Conservation (phyloP, 2,797 vertebrate genomes). For the Crenuchus spilurus region DNA sequence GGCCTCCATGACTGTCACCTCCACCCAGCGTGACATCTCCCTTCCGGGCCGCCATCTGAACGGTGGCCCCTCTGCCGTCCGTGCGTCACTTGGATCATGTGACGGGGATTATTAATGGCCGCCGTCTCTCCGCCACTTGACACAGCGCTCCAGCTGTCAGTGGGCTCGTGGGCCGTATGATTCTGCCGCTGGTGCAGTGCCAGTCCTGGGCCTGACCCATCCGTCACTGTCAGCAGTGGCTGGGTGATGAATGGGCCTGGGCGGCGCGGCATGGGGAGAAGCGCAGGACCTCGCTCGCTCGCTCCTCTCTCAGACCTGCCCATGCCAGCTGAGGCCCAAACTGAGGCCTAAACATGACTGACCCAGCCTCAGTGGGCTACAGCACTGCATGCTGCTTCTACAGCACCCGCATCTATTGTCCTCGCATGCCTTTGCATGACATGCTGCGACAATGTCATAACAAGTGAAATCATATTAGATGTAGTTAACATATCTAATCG, state of each 20-base stretch:
- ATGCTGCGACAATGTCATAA: neutral
- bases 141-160: conserved; percentile 99
- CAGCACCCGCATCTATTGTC: neutral
- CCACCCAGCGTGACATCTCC: conserved; percentile 87
- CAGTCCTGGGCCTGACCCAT: conserved; percentile 89
- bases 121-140: conserved; percentile 96
- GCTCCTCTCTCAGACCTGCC: conserved; percentile 67
- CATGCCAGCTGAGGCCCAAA: conserved; percentile 81
- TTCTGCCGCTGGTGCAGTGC: conserved; percentile 87
- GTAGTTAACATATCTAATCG: too few species aligned
- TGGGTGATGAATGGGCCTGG: conserved; percentile 94
- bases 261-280: conserved; percentile 70
- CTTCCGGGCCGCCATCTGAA: conserved; percentile 83
- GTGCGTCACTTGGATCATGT: conserved; percentile 80
- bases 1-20: conserved; percentile 81
- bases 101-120: conserved; percentile 99
- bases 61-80: conserved; percentile 61
- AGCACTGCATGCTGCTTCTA: neutral
- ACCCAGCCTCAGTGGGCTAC: neutral
- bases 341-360: conserved; percentile 15
- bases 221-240: conserved; percentile 95
- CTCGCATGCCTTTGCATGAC: neutral
- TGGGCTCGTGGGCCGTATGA: conserved; percentile 80
- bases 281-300: conserved; percentile 77
- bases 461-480: neutral